Percentiles rank a stretch among this genome's conserved stretches.
These are phyloP conservation scores for Nylanderia fulva DNA, from an alignment of 1,140 invertebrate genomes.

Conservation along the genomic window DNA sequence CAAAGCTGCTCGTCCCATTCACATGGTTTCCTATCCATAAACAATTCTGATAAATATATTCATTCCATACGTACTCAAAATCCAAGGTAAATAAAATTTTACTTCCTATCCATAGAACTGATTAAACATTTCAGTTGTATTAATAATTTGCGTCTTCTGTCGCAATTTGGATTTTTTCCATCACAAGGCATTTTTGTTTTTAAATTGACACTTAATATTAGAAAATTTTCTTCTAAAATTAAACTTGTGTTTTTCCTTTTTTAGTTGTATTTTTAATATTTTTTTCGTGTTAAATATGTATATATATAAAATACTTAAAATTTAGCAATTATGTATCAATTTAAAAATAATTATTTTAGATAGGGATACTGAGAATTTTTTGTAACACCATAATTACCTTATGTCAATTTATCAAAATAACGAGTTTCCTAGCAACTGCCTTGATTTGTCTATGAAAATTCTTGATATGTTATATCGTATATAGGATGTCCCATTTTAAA, in stretches of 20 bases:
- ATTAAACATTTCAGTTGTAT: conserved; percentile 82
- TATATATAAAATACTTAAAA: conserved; percentile 23
- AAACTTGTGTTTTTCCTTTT: not conserved
- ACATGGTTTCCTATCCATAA: conserved; percentile 80
- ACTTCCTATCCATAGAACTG: conserved; percentile 81
- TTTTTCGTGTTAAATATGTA: conserved; percentile 12
- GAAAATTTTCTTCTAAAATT: conserved; percentile 8
- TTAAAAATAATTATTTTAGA: conserved; percentile 14
- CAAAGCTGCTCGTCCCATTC: conserved; percentile 82
- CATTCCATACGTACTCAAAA: not conserved
- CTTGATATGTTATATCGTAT: too few relatives aligned
- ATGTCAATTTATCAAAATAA: conserved; percentile 36
- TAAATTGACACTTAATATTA: conserved; percentile 19
- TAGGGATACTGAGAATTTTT: not conserved
- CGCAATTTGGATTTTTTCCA: conserved; percentile 81
- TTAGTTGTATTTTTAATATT: conserved; percentile 7
- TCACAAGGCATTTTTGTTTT: conserved; percentile 80
- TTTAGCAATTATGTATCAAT: conserved; percentile 44
- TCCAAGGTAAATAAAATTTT: conserved; percentile 35
- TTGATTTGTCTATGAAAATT: too few relatives aligned
- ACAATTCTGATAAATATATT: conserved; percentile 17
- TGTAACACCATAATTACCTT: conserved; percentile 7
- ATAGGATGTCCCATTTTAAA: too few relatives aligned
- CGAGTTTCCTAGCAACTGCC: conserved; percentile 41
- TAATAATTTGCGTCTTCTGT: conserved; percentile 78